Conservation (phyloP, 2,888 invertebrate species). For the Euzophera pinguis region DNA sequence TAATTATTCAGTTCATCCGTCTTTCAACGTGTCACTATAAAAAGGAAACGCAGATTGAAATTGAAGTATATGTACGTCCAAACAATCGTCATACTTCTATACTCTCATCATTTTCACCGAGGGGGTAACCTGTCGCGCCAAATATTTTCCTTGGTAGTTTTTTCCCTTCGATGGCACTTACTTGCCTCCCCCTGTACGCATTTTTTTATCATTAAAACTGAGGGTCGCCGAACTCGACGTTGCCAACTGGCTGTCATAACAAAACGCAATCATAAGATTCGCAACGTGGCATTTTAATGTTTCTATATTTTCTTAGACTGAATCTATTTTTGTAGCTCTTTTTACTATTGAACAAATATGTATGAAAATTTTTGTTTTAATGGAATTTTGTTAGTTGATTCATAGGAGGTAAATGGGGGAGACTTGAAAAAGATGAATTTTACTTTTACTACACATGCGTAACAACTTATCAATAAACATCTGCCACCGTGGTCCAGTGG, state of each 20-base stretch:
- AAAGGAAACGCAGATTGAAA: no score
- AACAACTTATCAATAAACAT: no score
- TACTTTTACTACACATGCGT: no score
- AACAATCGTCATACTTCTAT: not conserved
- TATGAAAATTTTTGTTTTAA: no score
- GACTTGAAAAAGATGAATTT: no score
- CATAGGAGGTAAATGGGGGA: no score
- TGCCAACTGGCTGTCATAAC: constrained; percentile 76
- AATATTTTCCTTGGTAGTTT: constrained; percentile 80
- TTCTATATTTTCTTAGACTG: not conserved
- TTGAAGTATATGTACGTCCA: no score
- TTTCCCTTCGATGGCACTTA: constrained; percentile 78
- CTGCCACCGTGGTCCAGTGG: no score
- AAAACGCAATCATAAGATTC: constrained; percentile 70
- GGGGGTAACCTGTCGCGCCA: constrained; percentile 77
- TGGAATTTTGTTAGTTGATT: no score
- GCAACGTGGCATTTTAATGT: constrained; percentile 45
- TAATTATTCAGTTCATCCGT: no score
- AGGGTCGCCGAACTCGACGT: constrained; percentile 76
- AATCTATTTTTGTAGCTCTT: not conserved
- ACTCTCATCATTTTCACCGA: constrained; percentile 16
- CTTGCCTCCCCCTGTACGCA: constrained; percentile 73
- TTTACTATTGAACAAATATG: no score
- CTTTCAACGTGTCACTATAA: not conserved
- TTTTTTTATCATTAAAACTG: constrained; percentile 80